Evolutionary conservation across 64 coral and sea anemone species (phyloP).

Genomic region (Orbicella faveolata): DNA sequence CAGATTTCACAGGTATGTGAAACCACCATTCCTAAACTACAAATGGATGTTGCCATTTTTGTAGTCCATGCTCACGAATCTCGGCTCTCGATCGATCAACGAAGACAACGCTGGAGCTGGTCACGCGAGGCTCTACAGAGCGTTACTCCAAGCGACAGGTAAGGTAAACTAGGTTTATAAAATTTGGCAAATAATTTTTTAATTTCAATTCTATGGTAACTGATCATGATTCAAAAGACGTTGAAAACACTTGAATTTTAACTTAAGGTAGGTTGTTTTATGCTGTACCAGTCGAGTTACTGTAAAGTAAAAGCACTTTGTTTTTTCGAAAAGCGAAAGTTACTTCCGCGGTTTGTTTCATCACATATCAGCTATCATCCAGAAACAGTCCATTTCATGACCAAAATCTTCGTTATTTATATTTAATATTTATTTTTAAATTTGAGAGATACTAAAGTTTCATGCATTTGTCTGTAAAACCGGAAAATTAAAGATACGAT

Average conservation of each 20-base stretch:
- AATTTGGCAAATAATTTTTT: too few relatives aligned
- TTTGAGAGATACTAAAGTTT: too few relatives aligned
- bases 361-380: too few relatives aligned
- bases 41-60: slow-evolving; percentile 72
- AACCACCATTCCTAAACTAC: background rate
- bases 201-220: too few relatives aligned
- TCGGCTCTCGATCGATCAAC: slow-evolving; percentile 54
- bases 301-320: background rate
- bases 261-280: too few relatives aligned
- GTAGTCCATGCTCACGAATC: slow-evolving; percentile 85
- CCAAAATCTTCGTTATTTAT: too few relatives aligned
- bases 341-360: background rate
- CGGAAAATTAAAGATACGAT: too few relatives aligned
- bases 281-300: background rate
- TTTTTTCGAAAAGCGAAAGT: background rate
- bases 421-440: too few relatives aligned
- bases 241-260: too few relatives aligned
- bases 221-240: too few relatives aligned
- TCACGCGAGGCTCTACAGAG: slow-evolving; percentile 67
- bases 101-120: slow-evolving; percentile 70
- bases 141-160: slow-evolving; percentile 62
- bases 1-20: slow-evolving; percentile 35
- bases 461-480: too few relatives aligned
- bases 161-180: background rate
- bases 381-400: too few relatives aligned